Conservation (phyloP, 2,113 vertebrate species). For the Blennius ocellaris region DNA sequence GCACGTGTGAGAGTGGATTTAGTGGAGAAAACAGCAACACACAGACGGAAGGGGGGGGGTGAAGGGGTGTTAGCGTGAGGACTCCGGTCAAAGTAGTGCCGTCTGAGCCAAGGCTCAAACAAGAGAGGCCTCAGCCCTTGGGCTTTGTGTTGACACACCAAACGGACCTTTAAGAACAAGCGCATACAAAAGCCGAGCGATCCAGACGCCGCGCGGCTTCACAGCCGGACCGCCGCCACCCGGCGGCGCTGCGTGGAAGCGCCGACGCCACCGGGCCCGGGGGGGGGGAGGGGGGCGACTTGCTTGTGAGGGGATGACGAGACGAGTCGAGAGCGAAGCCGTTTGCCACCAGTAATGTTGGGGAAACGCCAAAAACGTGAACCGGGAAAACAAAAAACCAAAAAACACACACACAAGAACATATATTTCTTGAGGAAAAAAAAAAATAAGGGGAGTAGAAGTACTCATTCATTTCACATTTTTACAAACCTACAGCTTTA, state of each 20-base stretch:
- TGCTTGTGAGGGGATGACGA: neutral
- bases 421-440: no score
- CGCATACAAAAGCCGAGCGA: conserved; percentile 19
- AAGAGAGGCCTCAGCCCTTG: conserved; percentile 16
- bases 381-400: no score
- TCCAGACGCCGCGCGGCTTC: neutral
- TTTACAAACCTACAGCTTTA: no score
- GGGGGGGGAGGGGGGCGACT: no score
- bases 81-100: neutral
- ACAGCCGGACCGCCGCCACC: neutral
- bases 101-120: conserved; percentile 21
- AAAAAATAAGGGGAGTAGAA: no score
- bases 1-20: conserved; percentile 2
- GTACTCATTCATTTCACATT: no score
- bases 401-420: no score
- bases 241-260: conserved; percentile 1
- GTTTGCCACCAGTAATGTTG: neutral
- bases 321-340: neutral
- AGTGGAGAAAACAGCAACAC: neutral
- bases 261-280: neutral
- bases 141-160: conserved; percentile 31
- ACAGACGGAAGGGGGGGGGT: neutral
- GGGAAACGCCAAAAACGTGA: neutral
- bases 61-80: neutral
- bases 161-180: conserved; percentile 35